A percentile compares a stretch with the other conserved stretches of the same genome.
Evolutionary conservation across 1,140 invertebrate species (phyloP).

Genomic region (Drosophila novamexicana): DNA sequence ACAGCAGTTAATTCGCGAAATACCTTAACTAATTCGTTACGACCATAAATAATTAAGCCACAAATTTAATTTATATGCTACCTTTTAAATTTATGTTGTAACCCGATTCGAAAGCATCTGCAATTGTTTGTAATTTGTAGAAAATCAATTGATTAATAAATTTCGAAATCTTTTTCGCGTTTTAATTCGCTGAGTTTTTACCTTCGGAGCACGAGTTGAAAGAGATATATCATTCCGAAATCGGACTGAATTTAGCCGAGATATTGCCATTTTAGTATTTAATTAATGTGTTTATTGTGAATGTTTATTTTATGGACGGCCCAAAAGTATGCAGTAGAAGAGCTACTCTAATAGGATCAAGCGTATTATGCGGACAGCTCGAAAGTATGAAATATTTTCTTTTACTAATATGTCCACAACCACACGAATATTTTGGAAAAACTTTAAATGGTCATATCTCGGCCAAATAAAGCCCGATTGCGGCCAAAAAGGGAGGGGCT

Average conservation of each 20-base stretch:
- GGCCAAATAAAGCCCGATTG: too few relatives aligned
- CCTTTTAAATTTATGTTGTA: conserved; percentile 70
- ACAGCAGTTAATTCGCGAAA: conserved; percentile 21
- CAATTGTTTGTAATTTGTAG: conserved; percentile 59
- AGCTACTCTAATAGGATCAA: too few relatives aligned
- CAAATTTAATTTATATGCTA: conserved; percentile 38
- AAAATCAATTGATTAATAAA: conserved; percentile 72
- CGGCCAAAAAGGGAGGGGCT: too few relatives aligned
- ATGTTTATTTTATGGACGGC: too few relatives aligned
- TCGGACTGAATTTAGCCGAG: background rate
- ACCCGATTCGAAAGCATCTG: conserved; percentile 45
- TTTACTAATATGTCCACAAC: conserved; percentile 7
- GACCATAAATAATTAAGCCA: background rate
- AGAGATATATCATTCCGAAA: too few relatives aligned
- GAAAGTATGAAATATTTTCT: conserved; percentile 65
- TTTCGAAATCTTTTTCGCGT: conserved; percentile 81
- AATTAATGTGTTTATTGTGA: too few relatives aligned
- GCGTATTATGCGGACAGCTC: conserved; percentile 43
- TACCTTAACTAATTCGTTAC: conserved; percentile 15
- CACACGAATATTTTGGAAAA: background rate
- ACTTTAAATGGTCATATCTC: too few relatives aligned
- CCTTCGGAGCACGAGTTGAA: background rate
- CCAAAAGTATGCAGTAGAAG: too few relatives aligned
- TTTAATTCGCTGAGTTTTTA: conserved; percentile 18
- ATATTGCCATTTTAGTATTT: too few relatives aligned